Conservation (phyloP, 2,113 vertebrate species). For the Perca flavescens region DNA sequence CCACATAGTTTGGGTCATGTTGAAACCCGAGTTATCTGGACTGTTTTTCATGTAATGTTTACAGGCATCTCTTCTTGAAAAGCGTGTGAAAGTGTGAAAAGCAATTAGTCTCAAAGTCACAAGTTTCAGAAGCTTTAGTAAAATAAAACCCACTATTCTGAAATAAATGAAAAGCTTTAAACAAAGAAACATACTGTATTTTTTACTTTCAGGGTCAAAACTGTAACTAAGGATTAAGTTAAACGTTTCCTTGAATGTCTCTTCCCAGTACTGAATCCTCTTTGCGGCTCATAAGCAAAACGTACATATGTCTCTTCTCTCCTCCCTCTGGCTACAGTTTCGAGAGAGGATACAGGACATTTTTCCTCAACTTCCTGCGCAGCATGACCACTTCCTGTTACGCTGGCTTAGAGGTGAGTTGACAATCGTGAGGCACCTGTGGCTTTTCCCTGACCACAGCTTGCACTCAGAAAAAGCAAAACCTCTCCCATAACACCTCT, state of each 20-base stretch:
- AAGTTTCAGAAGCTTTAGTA: neutral
- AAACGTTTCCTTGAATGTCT: neutral
- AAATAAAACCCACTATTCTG: neutral
- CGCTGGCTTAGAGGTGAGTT: slow-evolving; percentile 95
- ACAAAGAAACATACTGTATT: neutral
- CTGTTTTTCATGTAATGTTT: no score
- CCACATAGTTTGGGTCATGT: no score
- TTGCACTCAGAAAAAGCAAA: neutral
- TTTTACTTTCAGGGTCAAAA: neutral
- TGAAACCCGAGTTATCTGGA: no score
- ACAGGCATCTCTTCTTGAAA: neutral
- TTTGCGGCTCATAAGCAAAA: neutral
- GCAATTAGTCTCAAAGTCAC: slow-evolving; percentile 35
- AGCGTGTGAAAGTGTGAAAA: slow-evolving; percentile 12
- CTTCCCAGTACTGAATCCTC: neutral
- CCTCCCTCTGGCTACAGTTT: slow-evolving; percentile 83
- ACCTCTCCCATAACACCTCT: neutral
- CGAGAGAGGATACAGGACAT: slow-evolving; percentile 90
- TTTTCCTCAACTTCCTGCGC: slow-evolving; percentile 87
- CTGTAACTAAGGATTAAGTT: neutral
- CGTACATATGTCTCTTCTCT: neutral
- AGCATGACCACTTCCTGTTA: slow-evolving; percentile 92
- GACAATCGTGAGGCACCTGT: neutral
- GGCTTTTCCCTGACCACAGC: neutral
- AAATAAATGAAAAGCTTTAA: neutral